These are phyloP conservation scores for Nixonia krombeini DNA, from an alignment of 1,140 invertebrate genomes.

Conservation along the genomic window DNA sequence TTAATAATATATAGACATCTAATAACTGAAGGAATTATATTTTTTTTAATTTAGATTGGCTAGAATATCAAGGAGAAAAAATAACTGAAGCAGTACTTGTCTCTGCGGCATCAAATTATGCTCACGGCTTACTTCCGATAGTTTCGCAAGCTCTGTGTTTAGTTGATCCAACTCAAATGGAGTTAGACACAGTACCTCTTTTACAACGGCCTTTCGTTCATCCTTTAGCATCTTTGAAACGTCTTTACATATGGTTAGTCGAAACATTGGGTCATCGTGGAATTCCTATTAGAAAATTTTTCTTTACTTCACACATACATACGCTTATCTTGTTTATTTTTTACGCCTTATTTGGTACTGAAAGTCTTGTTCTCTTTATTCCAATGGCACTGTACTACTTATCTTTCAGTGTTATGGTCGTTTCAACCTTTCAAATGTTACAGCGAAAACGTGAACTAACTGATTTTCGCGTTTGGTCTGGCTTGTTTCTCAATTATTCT, in stretches of 20 bases:
- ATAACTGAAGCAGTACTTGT: slow-evolving; percentile 85
- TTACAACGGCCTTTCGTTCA: slow-evolving; percentile 80
- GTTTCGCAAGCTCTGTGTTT: slow-evolving; percentile 82
- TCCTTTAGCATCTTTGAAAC: slow-evolving; percentile 78
- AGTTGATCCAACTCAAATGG: slow-evolving; percentile 75
- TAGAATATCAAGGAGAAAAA: slow-evolving; percentile 77
- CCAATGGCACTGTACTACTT: slow-evolving; percentile 80
- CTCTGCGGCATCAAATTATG: slow-evolving; percentile 84
- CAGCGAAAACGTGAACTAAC: slow-evolving; percentile 81
- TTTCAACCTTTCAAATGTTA: slow-evolving; percentile 85
- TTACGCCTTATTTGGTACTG: slow-evolving; percentile 78
- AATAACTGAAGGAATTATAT: slow-evolving; percentile 5
- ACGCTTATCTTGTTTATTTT: slow-evolving; percentile 77
- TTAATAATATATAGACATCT: slow-evolving; percentile 12
- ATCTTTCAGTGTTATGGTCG: slow-evolving; percentile 80
- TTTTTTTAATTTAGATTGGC: slow-evolving; percentile 59
- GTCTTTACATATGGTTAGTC: slow-evolving; percentile 78
- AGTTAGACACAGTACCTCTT: slow-evolving; percentile 78
- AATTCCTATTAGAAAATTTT: slow-evolving; percentile 69
- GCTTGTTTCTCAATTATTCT: slow-evolving; percentile 81
- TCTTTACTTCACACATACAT: slow-evolving; percentile 76
- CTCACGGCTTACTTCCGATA: slow-evolving; percentile 82
- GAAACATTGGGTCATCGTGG: slow-evolving; percentile 74
- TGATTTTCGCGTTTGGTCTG: slow-evolving; percentile 85
- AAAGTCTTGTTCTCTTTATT: slow-evolving; percentile 77